A percentile compares a stretch with the other conserved stretches of the same genome.
Evolutionary conservation across 1,140 invertebrate species (phyloP).

Genomic region (Megalopta genalis): DNA sequence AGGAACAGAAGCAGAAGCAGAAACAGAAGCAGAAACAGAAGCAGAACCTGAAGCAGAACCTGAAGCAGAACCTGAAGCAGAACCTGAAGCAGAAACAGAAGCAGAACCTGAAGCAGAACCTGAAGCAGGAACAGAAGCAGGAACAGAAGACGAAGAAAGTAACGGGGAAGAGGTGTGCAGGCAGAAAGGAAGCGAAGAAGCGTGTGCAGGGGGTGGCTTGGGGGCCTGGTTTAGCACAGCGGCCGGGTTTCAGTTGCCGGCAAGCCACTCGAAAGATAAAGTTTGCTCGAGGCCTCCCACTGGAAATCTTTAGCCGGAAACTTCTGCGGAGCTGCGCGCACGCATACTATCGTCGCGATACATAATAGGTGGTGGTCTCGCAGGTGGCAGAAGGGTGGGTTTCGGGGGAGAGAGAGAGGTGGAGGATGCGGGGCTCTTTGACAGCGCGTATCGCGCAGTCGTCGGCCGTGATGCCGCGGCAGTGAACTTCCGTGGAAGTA

Average conservation of each 20-base stretch:
- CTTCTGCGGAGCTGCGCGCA: constrained; percentile 24
- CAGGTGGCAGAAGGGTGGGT: background rate
- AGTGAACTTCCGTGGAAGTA: constrained; percentile 48
- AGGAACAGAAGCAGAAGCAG: too few relatives aligned
- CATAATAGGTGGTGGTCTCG: background rate
- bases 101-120: too few relatives aligned
- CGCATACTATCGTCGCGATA: constrained; percentile 29
- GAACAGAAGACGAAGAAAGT: background rate
- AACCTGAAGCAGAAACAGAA: background rate
- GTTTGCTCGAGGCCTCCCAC: constrained; percentile 50
- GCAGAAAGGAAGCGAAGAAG: constrained; percentile 1
- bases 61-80: too few relatives aligned
- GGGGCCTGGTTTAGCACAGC: constrained; percentile 24
- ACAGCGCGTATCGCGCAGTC: background rate
- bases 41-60: too few relatives aligned
- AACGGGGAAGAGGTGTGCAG: background rate
- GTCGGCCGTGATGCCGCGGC: background rate
- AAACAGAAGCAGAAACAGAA: background rate
- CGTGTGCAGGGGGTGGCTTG: background rate
- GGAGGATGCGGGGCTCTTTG: background rate
- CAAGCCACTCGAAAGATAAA: constrained; percentile 50
- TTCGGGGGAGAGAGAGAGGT: too few relatives aligned
- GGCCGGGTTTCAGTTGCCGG: constrained; percentile 20
- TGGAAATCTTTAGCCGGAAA: constrained; percentile 59
- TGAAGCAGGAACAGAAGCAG: background rate